Evolutionary conservation across 2,888 invertebrate species (phyloP).

Genomic region (Dryobotodes eremita): DNA sequence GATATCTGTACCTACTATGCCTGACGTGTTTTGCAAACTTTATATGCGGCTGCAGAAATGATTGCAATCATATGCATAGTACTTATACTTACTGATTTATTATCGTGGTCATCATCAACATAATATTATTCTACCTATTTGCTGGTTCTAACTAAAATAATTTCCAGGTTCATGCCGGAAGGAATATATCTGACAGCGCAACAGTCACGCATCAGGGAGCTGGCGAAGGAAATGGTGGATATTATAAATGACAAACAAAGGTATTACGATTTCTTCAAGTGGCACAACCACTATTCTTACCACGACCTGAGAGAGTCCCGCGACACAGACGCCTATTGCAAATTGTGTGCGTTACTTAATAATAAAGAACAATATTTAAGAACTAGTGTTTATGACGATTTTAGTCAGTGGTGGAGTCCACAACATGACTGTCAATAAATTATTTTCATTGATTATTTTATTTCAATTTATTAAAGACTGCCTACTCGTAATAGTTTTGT

Average conservation of each 20-base stretch:
- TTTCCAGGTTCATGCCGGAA: conserved; percentile 71
- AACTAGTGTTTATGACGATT: conserved; percentile 51
- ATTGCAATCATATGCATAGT: background rate
- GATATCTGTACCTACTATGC: background rate
- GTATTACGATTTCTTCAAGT: conserved; percentile 72
- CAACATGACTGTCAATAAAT: background rate
- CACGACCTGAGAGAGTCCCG: conserved; percentile 57
- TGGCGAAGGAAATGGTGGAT: conserved; percentile 68
- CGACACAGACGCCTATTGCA: conserved; percentile 65
- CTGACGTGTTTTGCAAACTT: background rate
- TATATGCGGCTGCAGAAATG: background rate
- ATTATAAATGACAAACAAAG: conserved; percentile 66
- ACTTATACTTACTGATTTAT: background rate
- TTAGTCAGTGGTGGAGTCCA: conserved; percentile 69
- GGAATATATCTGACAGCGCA: conserved; percentile 67
- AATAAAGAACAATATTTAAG: conserved; percentile 21
- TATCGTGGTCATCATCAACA: background rate
- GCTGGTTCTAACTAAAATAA: background rate
- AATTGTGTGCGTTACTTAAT: conserved; percentile 60
- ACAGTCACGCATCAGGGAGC: conserved; percentile 34
- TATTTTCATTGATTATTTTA: background rate
- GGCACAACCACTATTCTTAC: conserved; percentile 75
- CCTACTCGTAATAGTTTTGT: background rate
- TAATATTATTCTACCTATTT: background rate
- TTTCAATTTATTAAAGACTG: conserved; percentile 1